Evolutionary conservation across 1,140 invertebrate genomes (phyloP).

Genomic region (Drosophila ambigua): DNA sequence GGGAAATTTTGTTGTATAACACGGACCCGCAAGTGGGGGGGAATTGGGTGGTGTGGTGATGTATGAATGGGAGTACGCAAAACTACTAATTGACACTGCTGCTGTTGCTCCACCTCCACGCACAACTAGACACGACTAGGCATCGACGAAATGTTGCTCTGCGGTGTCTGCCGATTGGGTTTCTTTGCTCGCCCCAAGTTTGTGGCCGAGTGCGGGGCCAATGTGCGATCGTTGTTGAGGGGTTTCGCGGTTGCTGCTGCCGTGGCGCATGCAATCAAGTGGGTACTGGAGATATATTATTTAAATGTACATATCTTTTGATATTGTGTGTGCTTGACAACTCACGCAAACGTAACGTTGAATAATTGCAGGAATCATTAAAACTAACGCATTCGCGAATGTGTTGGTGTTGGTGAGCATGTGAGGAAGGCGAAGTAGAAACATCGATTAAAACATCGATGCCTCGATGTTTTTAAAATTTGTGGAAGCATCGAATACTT

Average conservation of each 20-base stretch:
- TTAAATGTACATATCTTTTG: conserved; percentile 14
- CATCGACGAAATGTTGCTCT: conserved; percentile 51
- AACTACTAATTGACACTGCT: conserved; percentile 71
- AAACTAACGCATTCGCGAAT: neutral
- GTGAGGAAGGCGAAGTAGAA: conserved; percentile 25
- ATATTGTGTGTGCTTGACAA: conserved; percentile 50
- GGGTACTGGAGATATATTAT: conserved; percentile 43
- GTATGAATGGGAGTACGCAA: conserved; percentile 45
- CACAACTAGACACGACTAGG: conserved; percentile 50
- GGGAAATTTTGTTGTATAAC: conserved; percentile 76
- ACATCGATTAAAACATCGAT: no score
- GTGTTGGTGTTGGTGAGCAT: conserved; percentile 35
- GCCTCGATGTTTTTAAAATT: no score
- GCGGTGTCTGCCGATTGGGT: conserved; percentile 16
- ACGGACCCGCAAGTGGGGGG: conserved; percentile 31
- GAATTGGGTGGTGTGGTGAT: conserved; percentile 15
- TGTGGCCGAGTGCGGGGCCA: conserved; percentile 35
- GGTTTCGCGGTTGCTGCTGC: conserved; percentile 36
- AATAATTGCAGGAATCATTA: conserved; percentile 48
- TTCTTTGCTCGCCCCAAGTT: conserved; percentile 29
- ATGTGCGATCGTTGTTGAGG: conserved; percentile 36
- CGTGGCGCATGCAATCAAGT: conserved; percentile 44
- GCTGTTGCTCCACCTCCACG: conserved; percentile 65
- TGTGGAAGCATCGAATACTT: no score
- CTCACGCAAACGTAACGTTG: conserved; percentile 65